phyloP scores from a whole-genome alignment of 1,140 invertebrate genomes.

The Leptoteleia sp. region DNA sequence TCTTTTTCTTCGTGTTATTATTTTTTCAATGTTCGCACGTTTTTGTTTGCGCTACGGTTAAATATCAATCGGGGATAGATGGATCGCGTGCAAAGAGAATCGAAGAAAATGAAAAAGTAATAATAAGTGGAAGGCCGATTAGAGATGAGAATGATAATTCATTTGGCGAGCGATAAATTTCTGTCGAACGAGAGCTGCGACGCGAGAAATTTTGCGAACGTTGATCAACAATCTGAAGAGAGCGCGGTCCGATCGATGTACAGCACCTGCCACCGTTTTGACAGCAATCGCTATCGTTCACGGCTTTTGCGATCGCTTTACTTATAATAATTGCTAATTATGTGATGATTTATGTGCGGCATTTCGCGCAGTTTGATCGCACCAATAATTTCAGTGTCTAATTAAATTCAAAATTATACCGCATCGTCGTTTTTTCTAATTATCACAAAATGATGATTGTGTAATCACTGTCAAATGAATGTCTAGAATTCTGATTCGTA shows the following conservation, averaged over 20 bases:
- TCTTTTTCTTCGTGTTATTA: too few relatives aligned
- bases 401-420: too few relatives aligned
- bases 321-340: conserved; percentile 4
- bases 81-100: too few relatives aligned
- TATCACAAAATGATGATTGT: too few relatives aligned
- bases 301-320: not conserved
- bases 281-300: not conserved
- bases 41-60: too few relatives aligned
- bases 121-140: too few relatives aligned
- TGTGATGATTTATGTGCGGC: not conserved
- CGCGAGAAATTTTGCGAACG: not conserved
- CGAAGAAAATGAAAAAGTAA: too few relatives aligned
- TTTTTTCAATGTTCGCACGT: too few relatives aligned
- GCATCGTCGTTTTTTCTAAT: too few relatives aligned
- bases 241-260: not conserved
- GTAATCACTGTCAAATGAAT: too few relatives aligned
- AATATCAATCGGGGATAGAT: too few relatives aligned
- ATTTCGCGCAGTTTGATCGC: not conserved
- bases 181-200: not conserved
- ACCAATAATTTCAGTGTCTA: not conserved
- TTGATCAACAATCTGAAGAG: conserved; percentile 1
- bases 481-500: too few relatives aligned
- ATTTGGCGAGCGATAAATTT: not conserved
- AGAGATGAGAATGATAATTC: not conserved
- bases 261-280: not conserved